These are phyloP conservation scores for Hirtodrosophila trivittata DNA, from an alignment of 2,888 invertebrate genomes.

Conservation along the genomic window DNA sequence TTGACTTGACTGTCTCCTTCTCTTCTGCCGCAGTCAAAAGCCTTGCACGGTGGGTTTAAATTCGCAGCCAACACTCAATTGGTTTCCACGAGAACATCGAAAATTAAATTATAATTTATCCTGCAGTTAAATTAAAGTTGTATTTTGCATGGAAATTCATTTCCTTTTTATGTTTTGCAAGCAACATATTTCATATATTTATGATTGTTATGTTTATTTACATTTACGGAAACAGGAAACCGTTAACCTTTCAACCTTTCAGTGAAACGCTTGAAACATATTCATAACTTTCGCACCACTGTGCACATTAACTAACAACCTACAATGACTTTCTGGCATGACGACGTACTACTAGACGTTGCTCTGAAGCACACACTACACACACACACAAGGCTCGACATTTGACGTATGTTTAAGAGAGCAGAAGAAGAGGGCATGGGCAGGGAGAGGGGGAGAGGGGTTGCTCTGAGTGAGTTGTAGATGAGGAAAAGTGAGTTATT, in stretches of 20 bases:
- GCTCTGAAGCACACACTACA: constrained; percentile 11
- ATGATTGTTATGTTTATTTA: no score
- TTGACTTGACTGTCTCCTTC: constrained; percentile 38
- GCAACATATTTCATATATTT: no score
- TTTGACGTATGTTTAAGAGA: constrained; percentile 56
- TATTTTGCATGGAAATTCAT: no score
- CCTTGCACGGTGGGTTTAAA: constrained; percentile 46
- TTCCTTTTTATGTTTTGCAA: no score
- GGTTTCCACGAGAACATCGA: no score
- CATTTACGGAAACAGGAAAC: constrained; percentile 3
- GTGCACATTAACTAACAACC: constrained; percentile 79
- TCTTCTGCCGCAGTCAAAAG: constrained; percentile 25
- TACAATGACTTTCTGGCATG: constrained; percentile 75
- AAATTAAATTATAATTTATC: no score
- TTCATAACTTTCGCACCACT: constrained; percentile 76
- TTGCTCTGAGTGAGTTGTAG: no score
- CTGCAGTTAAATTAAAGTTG: no score
- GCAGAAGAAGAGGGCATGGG: background rate
- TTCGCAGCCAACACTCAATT: background rate
- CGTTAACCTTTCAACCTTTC: constrained; percentile 40
- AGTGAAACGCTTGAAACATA: constrained; percentile 35
- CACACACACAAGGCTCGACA: constrained; percentile 37
- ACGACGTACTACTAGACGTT: constrained; percentile 38
- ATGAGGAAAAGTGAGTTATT: constrained; percentile 79
- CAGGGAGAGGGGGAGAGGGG: background rate